These are phyloP conservation scores for Chrysolina americana DNA, from an alignment of 2,888 invertebrate species.

Conservation along the genomic window DNA sequence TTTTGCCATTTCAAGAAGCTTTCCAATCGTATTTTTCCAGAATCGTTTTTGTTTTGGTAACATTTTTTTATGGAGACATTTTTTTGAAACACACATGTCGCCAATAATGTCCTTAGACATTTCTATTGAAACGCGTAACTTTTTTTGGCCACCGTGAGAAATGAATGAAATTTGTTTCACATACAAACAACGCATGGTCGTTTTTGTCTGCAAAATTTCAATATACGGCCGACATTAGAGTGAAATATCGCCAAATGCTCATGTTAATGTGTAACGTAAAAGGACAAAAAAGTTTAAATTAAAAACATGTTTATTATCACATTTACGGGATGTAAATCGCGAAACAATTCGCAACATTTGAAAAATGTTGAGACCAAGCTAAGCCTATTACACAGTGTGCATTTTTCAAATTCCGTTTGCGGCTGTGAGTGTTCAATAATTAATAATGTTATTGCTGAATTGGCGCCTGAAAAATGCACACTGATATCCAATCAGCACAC, in stretches of 20 bases:
- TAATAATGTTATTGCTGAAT: conserved; percentile 47
- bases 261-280: conserved; percentile 59
- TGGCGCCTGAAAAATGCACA: conserved; percentile 50
- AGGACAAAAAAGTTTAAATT: conserved; percentile 62
- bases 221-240: conserved; percentile 34
- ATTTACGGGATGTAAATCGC: conserved; percentile 62
- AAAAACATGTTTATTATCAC: conserved; percentile 70
- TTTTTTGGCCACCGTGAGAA: conserved; percentile 49
- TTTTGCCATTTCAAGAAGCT: no score
- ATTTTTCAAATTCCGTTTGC: conserved; percentile 52
- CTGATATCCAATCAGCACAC: conserved; percentile 48
- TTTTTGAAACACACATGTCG: not conserved
- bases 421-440: conserved; percentile 39
- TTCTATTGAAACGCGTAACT: not conserved
- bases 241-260: conserved; percentile 46
- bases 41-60: no score
- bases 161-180: conserved; percentile 50
- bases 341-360: conserved; percentile 45
- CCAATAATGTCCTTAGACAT: not conserved
- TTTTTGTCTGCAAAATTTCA: conserved; percentile 35
- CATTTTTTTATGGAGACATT: no score
- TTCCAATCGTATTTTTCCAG: no score
- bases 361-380: conserved; percentile 49
- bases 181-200: conserved; percentile 39
- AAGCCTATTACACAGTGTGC: conserved; percentile 50